Evolutionary conservation across 2,113 vertebrate species (phyloP), one percentile per base, ranked within the genome.

Genomic region (Zosterops japonicus): DNA sequence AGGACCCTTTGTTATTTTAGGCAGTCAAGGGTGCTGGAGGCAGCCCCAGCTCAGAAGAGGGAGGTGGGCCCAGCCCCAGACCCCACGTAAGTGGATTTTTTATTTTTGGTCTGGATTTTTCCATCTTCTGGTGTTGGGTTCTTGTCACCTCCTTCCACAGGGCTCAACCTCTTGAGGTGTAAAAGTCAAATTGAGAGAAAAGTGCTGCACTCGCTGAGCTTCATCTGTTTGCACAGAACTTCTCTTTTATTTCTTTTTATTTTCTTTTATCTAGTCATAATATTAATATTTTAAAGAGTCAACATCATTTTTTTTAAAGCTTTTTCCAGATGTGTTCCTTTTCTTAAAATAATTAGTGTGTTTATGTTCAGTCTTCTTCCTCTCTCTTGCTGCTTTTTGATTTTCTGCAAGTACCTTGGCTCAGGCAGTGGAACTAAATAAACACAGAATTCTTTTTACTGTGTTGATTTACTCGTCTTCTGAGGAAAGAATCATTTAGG

Each of bases 1-100:
- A 33, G 67, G 95, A 79, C 95, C 95, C 94, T 97, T 97, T 98
- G 94, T 97, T 93, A 42, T 98, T 98, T 94, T 97, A 98, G 98
- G 97, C 98, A 97, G 96, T 95, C 96, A 98, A 69, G 94, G 97
- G 94, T 83, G 96, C 92, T 85, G 97, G 65, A 95, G 96, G 94
- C 52, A 88, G 28, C 87, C 36, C 89, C 88, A 84, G 56, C 33
- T 29, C 94, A 3, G 96, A 96, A 90, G 97, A 97, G 65, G 61
- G 89, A 94, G 90, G 92, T 63, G 97, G 47, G 57, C 96, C 96
- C 91, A 95, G 93, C 79, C 77, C 96, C 88, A 69, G 25, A 41
- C 53, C 55, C 90, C 97, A 98, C 72, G 97, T 98, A 98, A 98
- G 98, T 98, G 84, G 35, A n/a, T 0, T 61, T 78, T 44, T 8